Evolutionary conservation across 2,113 vertebrate species (phyloP), one percentile per base, ranked within the genome.

Genomic region (Laterallus jamaicensis): DNA sequence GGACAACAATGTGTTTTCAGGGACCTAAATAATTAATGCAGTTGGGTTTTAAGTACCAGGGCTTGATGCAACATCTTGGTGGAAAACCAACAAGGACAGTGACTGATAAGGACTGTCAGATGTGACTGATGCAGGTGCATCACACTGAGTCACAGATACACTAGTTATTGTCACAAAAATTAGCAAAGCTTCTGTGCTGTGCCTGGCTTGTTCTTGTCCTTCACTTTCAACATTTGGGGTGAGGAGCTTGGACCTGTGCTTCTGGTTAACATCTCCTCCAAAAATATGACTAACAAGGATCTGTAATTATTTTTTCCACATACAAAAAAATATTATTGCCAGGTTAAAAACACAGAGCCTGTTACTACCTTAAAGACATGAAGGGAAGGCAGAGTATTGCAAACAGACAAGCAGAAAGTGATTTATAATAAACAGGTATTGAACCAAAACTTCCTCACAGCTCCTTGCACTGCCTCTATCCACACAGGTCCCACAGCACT

Each of bases 321-420:
- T 7, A 17, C 9, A 47, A 32, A 80, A 39, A 96, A 89, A 47
- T 69, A 58, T 32, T 69, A n/a, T 54, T 71, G 59, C 69, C 3
- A 8, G 32, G 75, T 60, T 92, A 75, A 92, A 92, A 93, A 44
- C 3, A 15, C 10, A n/a, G 50, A 6, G 6, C 70, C 82, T 81
- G 74, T 44, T 83, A 71, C 24, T 76, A 80, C 75, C 80, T 94
- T 69, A 47, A 79, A 84, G 86, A 42, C 84, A 64, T 32, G 25
- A 78, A 70, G 62, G 55, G 47, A 86, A 77, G 62, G 25, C 59
- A 67, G 55, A 26, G 22, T 13, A 10, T 28, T 86, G 62, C 55
- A 96, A 96, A 67, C 70, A 95, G 86, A 95, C 50, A 89, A 82
- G 75, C 79, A 95, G 76, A 64, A 90, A n/a, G 78, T 68, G 73